Evolutionary conservation across 2,797 vertebrate species (phyloP), one percentile per base, ranked within the genome.

Genomic region (Chaetodon trifasciatus): DNA sequence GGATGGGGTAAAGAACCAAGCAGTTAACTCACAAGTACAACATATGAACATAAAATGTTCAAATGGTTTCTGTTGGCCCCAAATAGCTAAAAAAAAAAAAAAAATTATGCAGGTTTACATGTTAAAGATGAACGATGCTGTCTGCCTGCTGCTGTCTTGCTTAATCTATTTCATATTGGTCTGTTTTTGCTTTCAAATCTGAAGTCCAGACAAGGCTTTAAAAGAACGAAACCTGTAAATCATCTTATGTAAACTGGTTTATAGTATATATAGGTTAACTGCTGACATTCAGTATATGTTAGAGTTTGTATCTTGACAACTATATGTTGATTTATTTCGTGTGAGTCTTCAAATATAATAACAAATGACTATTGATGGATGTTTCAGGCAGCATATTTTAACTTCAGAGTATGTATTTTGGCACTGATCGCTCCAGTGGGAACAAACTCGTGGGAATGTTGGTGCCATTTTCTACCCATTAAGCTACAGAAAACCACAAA

Each of bases 361-460:
- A 77, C n/a, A 42, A 47, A 62, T 53, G 53, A 6, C 39, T 76
- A 44, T 47, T 16, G 0, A 21, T 32, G 63, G 57, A 69, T 16
- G 37, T 42, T 1, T 42, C 19, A 21, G 15, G 50, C 35, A n/a
- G 57, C 15, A 61, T 74, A 71, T 39, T 70, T 82, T 37, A 44
- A 52, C 5, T 69, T 72, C 0, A 69, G 42, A 53, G 19, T 56
- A 28, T 46, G 55, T 24, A 32, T 76, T 74, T 58, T 70, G 37
- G 32, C 32, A 60, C 16, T 28, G 39, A 64, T 37, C 61, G 2
- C 9, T 42, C 69, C 46, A 55, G 10, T 23, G 69, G 55, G 62
- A 70, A 58, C 1, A 28, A 56, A 61, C 10, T 65, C 64, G 23
- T 58, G 49, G 24, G 46, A 46, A 16, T 8, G 0, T 49, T 21